These are phyloP conservation scores for Karalla daura DNA, from an alignment of 2,797 vertebrate species.

Conservation along the genomic window DNA sequence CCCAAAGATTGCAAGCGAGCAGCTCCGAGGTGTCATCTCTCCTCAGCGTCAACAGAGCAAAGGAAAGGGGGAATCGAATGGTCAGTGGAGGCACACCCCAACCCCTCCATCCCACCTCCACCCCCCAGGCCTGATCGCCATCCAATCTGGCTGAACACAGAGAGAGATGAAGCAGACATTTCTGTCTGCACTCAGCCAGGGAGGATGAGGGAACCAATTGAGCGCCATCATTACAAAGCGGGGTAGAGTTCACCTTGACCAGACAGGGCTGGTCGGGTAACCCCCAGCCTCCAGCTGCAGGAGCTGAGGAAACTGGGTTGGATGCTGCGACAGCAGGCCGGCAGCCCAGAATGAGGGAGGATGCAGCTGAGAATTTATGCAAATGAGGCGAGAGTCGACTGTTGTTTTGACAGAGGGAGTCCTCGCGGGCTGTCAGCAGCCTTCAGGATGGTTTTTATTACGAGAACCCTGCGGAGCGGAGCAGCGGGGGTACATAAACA, in stretches of 20 bases:
- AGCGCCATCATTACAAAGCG: conserved; percentile 13
- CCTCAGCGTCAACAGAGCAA: not conserved
- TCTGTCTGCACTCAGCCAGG: conserved; percentile 34
- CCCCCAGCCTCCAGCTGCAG: conserved; percentile 4
- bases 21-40: not conserved
- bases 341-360: conserved; percentile 2
- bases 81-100: not conserved
- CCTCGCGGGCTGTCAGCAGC: conserved; percentile 27
- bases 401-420: conserved; percentile 23
- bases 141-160: conserved; percentile 31
- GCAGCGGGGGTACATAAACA: conserved; percentile 37
- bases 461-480: conserved; percentile 19
- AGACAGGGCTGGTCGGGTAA: conserved; percentile 1
- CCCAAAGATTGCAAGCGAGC: conserved; percentile 10
- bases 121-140: conserved; percentile 3
- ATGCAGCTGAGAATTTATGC: conserved; percentile 28
- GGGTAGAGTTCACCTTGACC: conserved; percentile 39
- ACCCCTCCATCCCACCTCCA: too few species aligned
- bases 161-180: conserved; percentile 32
- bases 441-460: conserved; percentile 29
- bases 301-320: conserved; percentile 18
- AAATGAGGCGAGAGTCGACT: conserved; percentile 18
- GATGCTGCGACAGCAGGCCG: conserved; percentile 15
- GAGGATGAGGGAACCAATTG: conserved; percentile 17
- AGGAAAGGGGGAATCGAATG: conserved; percentile 3